A percentile compares a stretch with the other conserved stretches of the same genome.
Conservation (phyloP, 30 jellyfish, hydroid and myxozoan species). For the Aurelia aurita region DNA sequence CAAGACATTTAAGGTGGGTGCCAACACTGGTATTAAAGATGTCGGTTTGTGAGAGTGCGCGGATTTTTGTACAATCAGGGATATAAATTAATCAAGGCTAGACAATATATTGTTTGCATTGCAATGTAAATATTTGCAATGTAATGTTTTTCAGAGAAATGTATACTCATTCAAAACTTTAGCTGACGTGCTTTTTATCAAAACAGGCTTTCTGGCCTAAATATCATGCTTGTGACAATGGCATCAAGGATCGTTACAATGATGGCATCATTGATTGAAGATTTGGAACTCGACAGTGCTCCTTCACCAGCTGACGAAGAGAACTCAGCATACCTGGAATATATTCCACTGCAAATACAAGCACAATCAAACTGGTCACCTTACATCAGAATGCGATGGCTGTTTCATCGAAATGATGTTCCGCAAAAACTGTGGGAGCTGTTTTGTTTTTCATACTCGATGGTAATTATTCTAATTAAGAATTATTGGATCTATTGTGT, state of each 20-base stretch:
- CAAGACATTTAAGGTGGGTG: too few relatives aligned
- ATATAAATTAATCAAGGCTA: too few relatives aligned
- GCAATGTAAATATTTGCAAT: too few relatives aligned
- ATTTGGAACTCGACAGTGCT: constrained; percentile 45
- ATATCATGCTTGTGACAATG: constrained; percentile 89
- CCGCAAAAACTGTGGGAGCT: constrained; percentile 75
- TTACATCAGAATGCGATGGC: constrained; percentile 73
- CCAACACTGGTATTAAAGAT: too few relatives aligned
- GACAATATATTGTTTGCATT: too few relatives aligned
- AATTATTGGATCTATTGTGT: too few relatives aligned
- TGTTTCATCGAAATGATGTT: constrained; percentile 38
- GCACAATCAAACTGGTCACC: constrained; percentile 55
- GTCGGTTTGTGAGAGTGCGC: too few relatives aligned
- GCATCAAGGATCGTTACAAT: constrained; percentile 75
- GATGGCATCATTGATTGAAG: constrained; percentile 64
- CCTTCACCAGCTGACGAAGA: constrained; percentile 24
- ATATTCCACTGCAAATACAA: constrained; percentile 5
- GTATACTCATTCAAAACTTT: too few relatives aligned
- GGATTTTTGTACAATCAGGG: too few relatives aligned
- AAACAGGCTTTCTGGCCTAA: constrained; percentile 90
- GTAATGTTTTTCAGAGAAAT: too few relatives aligned
- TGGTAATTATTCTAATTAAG: constrained; percentile 52
- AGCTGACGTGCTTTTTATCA: too few relatives aligned
- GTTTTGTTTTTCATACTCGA: constrained; percentile 66
- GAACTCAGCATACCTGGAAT: not conserved